A percentile compares a stretch with the other conserved stretches of the same genome.
Evolutionary conservation across 64 coral and sea anemone species (phyloP).

Genomic region (Stichodactyla helianthus): DNA sequence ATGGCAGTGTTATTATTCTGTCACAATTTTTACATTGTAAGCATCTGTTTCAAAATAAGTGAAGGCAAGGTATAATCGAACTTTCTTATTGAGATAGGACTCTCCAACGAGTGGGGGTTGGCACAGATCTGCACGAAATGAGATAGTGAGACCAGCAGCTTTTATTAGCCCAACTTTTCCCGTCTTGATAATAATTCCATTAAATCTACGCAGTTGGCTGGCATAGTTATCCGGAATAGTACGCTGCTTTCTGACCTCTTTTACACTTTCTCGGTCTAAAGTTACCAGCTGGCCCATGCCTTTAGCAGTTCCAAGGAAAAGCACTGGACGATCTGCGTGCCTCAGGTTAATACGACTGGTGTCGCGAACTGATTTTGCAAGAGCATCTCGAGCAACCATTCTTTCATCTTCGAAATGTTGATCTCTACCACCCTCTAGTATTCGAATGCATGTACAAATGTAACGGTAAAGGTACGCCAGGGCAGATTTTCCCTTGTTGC

Average conservation of each 20-base stretch:
- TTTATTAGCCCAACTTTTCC: neutral
- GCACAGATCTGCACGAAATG: conserved; percentile 65
- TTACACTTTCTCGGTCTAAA: neutral
- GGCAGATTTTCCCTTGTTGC: conserved; percentile 28
- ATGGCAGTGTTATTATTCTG: neutral
- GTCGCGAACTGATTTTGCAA: no score
- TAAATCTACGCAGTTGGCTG: neutral
- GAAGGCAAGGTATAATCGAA: conserved; percentile 61
- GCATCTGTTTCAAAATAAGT: conserved; percentile 64
- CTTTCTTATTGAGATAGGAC: neutral
- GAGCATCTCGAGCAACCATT: no score
- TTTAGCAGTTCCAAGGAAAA: conserved; percentile 36
- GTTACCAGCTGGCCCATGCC: conserved; percentile 54
- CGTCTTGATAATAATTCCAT: neutral
- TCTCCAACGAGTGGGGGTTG: conserved; percentile 36
- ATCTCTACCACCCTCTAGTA: no score
- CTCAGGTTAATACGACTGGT: no score
- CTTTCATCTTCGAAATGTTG: no score
- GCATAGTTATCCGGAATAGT: neutral
- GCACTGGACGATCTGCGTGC: conserved; percentile 59
- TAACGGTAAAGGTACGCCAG: conserved; percentile 38
- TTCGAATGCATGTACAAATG: conserved; percentile 35
- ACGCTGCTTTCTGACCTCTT: conserved; percentile 3
- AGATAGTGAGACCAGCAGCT: neutral
- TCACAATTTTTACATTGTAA: conserved; percentile 40